Conservation (phyloP, 2,113 vertebrate genomes). For the Sterna hirundo region DNA sequence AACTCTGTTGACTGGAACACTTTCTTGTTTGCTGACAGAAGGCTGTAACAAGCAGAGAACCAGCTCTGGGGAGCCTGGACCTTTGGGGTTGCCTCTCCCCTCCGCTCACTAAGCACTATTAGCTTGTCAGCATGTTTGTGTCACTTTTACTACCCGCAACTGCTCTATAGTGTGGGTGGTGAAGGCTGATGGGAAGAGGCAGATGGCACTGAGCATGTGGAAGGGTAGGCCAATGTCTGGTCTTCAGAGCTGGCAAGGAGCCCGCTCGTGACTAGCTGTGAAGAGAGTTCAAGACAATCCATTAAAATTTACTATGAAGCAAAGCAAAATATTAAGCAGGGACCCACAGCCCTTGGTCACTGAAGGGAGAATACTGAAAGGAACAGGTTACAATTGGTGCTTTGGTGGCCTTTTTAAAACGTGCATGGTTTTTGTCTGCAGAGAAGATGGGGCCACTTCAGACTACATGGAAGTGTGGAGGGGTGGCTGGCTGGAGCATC, state of each 20-base stretch:
- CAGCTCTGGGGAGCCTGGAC: neutral
- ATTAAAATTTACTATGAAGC: neutral
- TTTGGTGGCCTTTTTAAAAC: neutral
- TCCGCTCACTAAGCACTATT: neutral
- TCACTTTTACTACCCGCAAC: neutral
- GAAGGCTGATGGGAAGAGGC: neutral
- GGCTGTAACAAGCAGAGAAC: neutral
- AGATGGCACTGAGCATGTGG: neutral
- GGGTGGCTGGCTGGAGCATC: neutral
- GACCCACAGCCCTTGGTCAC: neutral
- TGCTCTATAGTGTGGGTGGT: neutral
- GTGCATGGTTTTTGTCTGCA: neutral
- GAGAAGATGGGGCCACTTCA: neutral
- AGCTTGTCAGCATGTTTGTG: neutral
- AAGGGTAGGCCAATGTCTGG: neutral
- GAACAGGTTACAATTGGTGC: neutral
- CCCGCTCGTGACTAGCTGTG: neutral
- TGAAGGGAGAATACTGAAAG: neutral
- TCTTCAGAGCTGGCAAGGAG: neutral
- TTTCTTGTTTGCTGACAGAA: neutral
- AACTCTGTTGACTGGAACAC: neutral
- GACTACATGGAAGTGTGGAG: accelerated
- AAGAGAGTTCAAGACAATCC: neutral
- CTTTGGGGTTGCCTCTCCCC: neutral
- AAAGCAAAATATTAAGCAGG: neutral